phyloP scores from a whole-genome alignment of 2,888 invertebrate species.

The Drosophila anomelani region DNA sequence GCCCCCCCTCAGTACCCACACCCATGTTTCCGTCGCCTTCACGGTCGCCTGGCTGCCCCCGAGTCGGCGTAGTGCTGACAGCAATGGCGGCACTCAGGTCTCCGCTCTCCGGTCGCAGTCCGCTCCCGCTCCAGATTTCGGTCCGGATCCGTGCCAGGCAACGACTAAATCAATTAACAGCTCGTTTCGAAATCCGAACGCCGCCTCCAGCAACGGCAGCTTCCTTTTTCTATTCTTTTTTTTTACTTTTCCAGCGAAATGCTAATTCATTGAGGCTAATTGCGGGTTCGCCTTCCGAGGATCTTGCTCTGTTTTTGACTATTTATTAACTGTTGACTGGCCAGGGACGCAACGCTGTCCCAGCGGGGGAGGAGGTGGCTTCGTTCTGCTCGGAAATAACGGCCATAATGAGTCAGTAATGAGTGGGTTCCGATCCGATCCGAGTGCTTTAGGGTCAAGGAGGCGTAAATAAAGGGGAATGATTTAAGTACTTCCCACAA shows the following conservation, averaged over 20 bases:
- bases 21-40: conserved; percentile 50
- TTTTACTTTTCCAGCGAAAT: conserved; percentile 31
- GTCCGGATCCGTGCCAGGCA: conserved; percentile 44
- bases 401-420: conserved; percentile 35
- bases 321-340: conserved; percentile 76
- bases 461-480: conserved; percentile 4
- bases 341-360: conserved; percentile 24
- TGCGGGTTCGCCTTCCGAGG: conserved; percentile 33
- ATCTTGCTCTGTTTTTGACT: conserved; percentile 51
- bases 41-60: conserved; percentile 59
- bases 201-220: conserved; percentile 54
- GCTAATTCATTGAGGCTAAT: conserved; percentile 68
- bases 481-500: conserved; percentile 15
- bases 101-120: neutral
- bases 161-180: conserved; percentile 79
- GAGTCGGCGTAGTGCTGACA: conserved; percentile 68
- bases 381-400: conserved; percentile 24
- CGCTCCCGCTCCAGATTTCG: conserved; percentile 15
- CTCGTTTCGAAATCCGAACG: conserved; percentile 66
- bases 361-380: conserved; percentile 20
- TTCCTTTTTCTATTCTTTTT: conserved; percentile 29
- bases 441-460: conserved; percentile 14
- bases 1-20: neutral
- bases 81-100: conserved; percentile 76
- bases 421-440: conserved; percentile 30